phyloP scores from a whole-genome alignment of 2,797 vertebrate species.

The Poecilia picta region DNA sequence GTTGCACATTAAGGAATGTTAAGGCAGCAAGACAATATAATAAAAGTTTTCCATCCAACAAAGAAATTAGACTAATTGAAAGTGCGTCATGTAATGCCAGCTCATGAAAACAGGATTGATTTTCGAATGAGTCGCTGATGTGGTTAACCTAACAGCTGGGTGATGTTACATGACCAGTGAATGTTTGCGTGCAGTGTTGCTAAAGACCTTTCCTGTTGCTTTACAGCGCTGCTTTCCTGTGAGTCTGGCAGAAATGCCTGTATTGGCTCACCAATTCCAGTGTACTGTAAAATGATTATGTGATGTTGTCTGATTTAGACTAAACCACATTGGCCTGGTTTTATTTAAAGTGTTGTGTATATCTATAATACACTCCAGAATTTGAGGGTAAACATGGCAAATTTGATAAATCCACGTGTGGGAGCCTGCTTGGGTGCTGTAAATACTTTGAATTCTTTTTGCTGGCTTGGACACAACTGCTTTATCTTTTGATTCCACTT shows the following conservation, averaged over 20 bases:
- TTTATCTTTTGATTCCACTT: slow-evolving; percentile 33
- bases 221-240: slow-evolving; percentile 50
- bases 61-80: not conserved
- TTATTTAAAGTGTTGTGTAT: not conserved
- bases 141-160: slow-evolving; percentile 9
- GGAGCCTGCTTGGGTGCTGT: slow-evolving; percentile 39
- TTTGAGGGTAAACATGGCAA: slow-evolving; percentile 22
- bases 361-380: not conserved
- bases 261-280: slow-evolving; percentile 42
- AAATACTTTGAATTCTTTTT: slow-evolving; percentile 75
- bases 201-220: slow-evolving; percentile 64
- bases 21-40: not conserved
- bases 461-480: slow-evolving; percentile 64
- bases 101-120: not conserved
- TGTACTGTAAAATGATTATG: slow-evolving; percentile 1
- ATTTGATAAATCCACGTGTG: slow-evolving; percentile 15
- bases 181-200: slow-evolving; percentile 39
- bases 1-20: not conserved
- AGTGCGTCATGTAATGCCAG: not conserved
- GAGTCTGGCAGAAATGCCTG: slow-evolving; percentile 44
- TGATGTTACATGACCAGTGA: slow-evolving; percentile 40
- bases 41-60: not conserved
- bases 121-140: not conserved
- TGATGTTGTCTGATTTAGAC: slow-evolving; percentile 10
- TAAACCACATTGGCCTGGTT: slow-evolving; percentile 1